These are phyloP conservation scores for Drosophila sordidula DNA, from an alignment of 2,888 invertebrate species.

Conservation along the genomic window DNA sequence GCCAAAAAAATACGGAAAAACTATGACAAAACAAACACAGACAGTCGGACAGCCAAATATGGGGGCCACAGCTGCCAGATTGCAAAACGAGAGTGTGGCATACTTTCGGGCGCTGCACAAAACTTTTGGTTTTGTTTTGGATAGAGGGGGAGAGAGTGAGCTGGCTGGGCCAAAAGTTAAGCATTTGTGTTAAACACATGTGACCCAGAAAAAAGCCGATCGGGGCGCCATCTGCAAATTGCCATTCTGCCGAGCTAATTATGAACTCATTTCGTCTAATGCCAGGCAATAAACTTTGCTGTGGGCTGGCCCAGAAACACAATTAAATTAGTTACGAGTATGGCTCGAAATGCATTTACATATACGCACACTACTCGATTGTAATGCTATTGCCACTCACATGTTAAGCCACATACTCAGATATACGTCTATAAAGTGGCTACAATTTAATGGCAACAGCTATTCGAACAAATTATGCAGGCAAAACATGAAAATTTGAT, in stretches of 20 bases:
- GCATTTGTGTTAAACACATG: constrained; percentile 64
- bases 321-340: constrained; percentile 58
- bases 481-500: constrained; percentile 70
- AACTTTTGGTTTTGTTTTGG: constrained; percentile 29
- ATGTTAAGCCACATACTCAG: constrained; percentile 14
- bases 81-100: constrained; percentile 52
- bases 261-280: constrained; percentile 66
- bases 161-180: constrained; percentile 55
- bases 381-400: neutral
- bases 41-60: constrained; percentile 6
- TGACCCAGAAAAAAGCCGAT: constrained; percentile 53
- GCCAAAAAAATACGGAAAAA: constrained; percentile 24
- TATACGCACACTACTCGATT: neutral
- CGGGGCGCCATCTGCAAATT: constrained; percentile 41
- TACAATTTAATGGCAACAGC: constrained; percentile 24
- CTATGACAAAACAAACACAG: constrained; percentile 32
- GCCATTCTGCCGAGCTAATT: constrained; percentile 56
- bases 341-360: neutral
- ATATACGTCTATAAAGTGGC: constrained; percentile 23
- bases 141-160: neutral
- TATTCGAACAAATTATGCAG: constrained; percentile 59
- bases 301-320: constrained; percentile 55
- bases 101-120: constrained; percentile 45
- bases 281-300: constrained; percentile 42
- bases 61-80: constrained; percentile 37